Percentiles rank a stretch among this genome's conserved stretches.
Evolutionary conservation across 2,888 invertebrate genomes (phyloP).

Genomic region (Poecilus cupreus): DNA sequence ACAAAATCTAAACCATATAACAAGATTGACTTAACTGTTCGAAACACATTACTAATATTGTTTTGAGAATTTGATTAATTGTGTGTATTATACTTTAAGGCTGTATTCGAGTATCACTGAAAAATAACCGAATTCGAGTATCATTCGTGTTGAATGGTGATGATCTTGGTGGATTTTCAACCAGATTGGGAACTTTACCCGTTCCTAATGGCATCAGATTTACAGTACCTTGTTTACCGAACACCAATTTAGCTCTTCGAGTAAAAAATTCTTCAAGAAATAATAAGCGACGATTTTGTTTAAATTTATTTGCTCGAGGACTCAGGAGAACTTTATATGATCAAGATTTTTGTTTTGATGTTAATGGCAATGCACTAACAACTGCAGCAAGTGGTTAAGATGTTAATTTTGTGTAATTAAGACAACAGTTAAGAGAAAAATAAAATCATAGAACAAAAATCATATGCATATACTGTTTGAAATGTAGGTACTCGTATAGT

Average conservation of each 20-base stretch:
- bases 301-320: constrained; percentile 11
- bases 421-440: no score
- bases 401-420: not conserved
- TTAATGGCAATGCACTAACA: constrained; percentile 39
- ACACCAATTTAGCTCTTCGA: constrained; percentile 23
- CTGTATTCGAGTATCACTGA: constrained; percentile 38
- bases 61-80: no score
- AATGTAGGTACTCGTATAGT: no score
- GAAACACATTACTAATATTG: no score
- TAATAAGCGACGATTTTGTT: constrained; percentile 26
- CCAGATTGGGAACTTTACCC: constrained; percentile 16
- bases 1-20: no score
- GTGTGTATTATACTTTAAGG: constrained; percentile 29
- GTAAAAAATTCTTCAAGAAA: constrained; percentile 19
- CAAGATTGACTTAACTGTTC: no score
- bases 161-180: constrained; percentile 50
- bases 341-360: constrained; percentile 52
- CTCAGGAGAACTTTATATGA: not conserved
- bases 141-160: constrained; percentile 30
- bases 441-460: no score
- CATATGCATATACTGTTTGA: no score
- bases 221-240: constrained; percentile 35
- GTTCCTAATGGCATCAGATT: constrained; percentile 11
- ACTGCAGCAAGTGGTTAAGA: not conserved
- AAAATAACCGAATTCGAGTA: constrained; percentile 19